phyloP scores from a whole-genome alignment of 2,888 invertebrate genomes.

The Thera britannica region DNA sequence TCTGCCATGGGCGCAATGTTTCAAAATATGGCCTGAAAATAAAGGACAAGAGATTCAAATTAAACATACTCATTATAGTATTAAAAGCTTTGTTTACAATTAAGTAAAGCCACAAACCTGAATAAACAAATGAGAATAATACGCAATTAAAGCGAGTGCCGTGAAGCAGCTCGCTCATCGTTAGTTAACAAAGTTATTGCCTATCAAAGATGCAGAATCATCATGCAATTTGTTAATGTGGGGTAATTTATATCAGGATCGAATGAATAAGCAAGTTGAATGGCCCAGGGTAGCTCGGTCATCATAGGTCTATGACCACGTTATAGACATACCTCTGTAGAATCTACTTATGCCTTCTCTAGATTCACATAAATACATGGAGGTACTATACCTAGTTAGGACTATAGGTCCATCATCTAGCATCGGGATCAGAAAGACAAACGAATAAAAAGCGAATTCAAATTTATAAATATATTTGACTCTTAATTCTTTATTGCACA shows the following conservation, averaged over 20 bases:
- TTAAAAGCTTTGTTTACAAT: not conserved
- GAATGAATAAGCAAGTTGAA: not conserved
- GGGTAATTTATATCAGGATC: slow-evolving; percentile 9
- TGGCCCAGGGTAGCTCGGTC: not conserved
- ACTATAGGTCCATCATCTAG: too few species aligned
- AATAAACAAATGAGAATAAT: not conserved
- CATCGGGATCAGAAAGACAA: too few species aligned
- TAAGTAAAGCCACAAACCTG: not conserved
- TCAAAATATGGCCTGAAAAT: too few species aligned
- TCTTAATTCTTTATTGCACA: too few species aligned
- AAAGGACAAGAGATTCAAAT: not conserved
- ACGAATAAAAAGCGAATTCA: too few species aligned
- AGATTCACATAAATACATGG: too few species aligned
- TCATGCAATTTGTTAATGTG: not conserved
- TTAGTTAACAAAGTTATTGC: not conserved
- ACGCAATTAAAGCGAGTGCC: not conserved
- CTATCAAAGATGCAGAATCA: not conserved
- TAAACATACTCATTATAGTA: not conserved
- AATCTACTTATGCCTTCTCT: too few species aligned
- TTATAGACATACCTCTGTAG: not conserved
- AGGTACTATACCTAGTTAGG: too few species aligned
- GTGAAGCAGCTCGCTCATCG: not conserved
- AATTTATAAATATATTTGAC: too few species aligned
- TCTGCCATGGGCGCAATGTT: not conserved
- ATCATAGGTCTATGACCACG: not conserved